A percentile compares a stretch with the other conserved stretches of the same genome.
phyloP scores from a whole-genome alignment of 2,797 vertebrate species.

The Merluccius polli region DNA sequence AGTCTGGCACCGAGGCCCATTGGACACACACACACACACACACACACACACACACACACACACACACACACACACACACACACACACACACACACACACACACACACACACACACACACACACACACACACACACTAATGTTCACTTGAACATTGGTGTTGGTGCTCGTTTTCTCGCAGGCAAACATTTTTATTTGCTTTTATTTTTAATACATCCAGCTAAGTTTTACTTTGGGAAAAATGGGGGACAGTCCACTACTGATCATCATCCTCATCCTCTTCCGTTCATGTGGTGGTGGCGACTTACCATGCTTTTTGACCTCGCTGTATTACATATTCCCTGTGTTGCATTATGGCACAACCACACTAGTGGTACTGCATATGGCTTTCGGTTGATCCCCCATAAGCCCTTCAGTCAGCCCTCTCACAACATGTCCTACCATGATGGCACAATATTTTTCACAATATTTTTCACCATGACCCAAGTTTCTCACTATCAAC shows the following conservation, averaged over 20 bases:
- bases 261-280: not conserved
- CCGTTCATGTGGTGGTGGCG: no score
- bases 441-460: constrained; percentile 5
- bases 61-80: not conserved
- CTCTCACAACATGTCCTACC: constrained; percentile 1
- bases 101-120: constrained; percentile 19
- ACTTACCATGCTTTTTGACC: not conserved
- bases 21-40: constrained; percentile 7
- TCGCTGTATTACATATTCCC: not conserved
- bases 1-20: constrained; percentile 11
- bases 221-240: not conserved
- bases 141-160: not conserved
- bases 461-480: not conserved
- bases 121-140: constrained; percentile 14
- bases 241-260: not conserved
- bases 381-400: not conserved
- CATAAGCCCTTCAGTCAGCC: constrained; percentile 23
- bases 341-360: no score
- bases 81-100: constrained; percentile 23
- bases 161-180: not conserved
- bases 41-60: constrained; percentile 25
- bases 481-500: constrained; percentile 4
- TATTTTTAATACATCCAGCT: not conserved
- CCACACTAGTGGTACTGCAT: not conserved
- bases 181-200: not conserved